phyloP scores from a whole-genome alignment of 2,797 vertebrate species.

The Eospalax fontanierii region DNA sequence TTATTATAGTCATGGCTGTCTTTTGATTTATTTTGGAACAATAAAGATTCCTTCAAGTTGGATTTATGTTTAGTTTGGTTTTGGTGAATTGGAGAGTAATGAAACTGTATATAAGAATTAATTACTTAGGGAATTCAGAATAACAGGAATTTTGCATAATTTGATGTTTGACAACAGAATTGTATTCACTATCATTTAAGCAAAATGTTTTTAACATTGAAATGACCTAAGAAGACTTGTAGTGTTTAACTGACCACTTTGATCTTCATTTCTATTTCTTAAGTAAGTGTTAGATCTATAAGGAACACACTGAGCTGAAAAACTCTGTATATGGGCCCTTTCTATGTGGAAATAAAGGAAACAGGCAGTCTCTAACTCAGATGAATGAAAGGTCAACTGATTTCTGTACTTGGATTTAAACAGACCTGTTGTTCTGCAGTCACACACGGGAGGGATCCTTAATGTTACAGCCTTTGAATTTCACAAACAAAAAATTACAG shows the following conservation, averaged over 20 bases:
- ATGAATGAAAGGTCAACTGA: neutral
- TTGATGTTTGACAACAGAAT: conserved; percentile 52
- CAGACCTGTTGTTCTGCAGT: neutral
- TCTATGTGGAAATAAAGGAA: conserved; percentile 66
- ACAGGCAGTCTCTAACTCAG: conserved; percentile 80
- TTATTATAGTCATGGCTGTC: neutral
- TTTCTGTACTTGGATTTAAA: conserved; percentile 46
- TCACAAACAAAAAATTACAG: conserved; percentile 54
- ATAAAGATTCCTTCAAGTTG: conserved; percentile 19
- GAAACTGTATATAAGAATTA: neutral
- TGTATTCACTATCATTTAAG: conserved; percentile 15
- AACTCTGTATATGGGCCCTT: neutral
- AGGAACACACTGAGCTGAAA: conserved; percentile 14
- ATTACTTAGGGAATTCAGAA: conserved; percentile 28
- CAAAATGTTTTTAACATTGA: conserved; percentile 12
- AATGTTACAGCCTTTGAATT: conserved; percentile 64
- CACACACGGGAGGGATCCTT: neutral
- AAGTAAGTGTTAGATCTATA: conserved; percentile 59
- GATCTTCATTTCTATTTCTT: conserved; percentile 75
- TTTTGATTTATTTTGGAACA: conserved; percentile 23
- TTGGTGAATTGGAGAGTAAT: neutral
- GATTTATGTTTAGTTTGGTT: conserved; percentile 47
- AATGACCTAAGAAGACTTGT: neutral
- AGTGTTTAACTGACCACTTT: conserved; percentile 46
- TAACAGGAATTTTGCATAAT: conserved; percentile 44